These are phyloP conservation scores for Austrofundulus limnaeus DNA, from an alignment of 2,113 vertebrate species.

Conservation along the genomic window DNA sequence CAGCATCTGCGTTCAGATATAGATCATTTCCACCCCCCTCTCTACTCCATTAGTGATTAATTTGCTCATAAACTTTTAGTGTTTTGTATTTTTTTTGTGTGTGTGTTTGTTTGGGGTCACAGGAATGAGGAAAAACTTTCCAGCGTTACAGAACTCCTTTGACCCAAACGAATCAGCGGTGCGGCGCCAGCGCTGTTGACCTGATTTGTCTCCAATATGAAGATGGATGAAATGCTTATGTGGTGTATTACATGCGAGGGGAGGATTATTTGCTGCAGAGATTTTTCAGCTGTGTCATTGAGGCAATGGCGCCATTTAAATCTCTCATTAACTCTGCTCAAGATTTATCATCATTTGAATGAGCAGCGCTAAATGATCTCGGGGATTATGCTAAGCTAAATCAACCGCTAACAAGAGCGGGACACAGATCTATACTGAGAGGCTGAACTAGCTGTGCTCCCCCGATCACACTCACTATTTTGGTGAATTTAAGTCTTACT, in stretches of 20 bases:
- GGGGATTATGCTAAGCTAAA: constrained; percentile 72
- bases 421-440: constrained; percentile 47
- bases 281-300: constrained; percentile 70
- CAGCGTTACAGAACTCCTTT: constrained; percentile 21
- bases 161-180: constrained; percentile 29
- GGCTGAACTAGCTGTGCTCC: constrained; percentile 18
- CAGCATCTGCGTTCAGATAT: too few species aligned
- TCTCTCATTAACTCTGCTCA: constrained; percentile 71
- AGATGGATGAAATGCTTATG: constrained; percentile 60
- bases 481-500: constrained; percentile 4
- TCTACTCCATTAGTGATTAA: not conserved
- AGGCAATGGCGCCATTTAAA: constrained; percentile 69
- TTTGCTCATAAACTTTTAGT: constrained; percentile 5
- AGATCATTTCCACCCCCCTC: too few species aligned
- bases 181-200: constrained; percentile 46
- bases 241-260: constrained; percentile 52
- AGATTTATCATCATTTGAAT: constrained; percentile 73
- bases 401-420: constrained; percentile 66
- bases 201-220: constrained; percentile 54
- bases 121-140: constrained; percentile 31
- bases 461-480: not conserved
- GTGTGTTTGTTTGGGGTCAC: constrained; percentile 22
- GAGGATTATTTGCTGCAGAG: constrained; percentile 60
- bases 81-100: too few species aligned
- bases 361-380: constrained; percentile 71